Evolutionary conservation across 2,797 vertebrate genomes (phyloP).

Genomic region (Schizothorax lantsangensis): DNA sequence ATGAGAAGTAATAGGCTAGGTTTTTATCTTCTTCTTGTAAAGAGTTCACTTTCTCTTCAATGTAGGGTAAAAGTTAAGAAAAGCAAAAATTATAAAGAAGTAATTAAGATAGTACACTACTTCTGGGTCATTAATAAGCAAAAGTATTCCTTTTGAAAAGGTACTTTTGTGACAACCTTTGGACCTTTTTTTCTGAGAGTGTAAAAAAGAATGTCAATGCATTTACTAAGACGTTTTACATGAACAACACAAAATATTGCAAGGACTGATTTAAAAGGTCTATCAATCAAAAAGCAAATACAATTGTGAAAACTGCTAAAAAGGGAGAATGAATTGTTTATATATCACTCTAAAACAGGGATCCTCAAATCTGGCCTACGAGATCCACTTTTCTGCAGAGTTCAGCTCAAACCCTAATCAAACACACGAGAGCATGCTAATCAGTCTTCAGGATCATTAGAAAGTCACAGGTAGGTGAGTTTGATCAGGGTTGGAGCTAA

Average conservation of each 20-base stretch:
- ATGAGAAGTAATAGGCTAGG: not conserved
- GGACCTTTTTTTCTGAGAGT: not conserved
- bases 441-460: too few relatives aligned
- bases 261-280: not conserved
- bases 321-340: not conserved
- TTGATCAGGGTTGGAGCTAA: too few relatives aligned
- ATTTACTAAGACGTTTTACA: not conserved
- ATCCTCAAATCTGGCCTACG: not conserved
- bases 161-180: not conserved
- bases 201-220: not conserved
- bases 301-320: not conserved
- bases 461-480: too few relatives aligned
- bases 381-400: too few relatives aligned
- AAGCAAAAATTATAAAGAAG: too few relatives aligned
- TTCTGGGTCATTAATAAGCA: not conserved
- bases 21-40: not conserved
- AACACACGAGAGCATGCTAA: too few relatives aligned
- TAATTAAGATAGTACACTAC: not conserved
- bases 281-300: not conserved
- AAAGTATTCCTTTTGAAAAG: not conserved
- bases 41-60: not conserved
- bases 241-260: not conserved
- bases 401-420: too few relatives aligned
- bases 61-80: not conserved
- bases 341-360: not conserved